Evolutionary conservation across 2,113 vertebrate species (phyloP).

Genomic region (Lanius ludovicianus): DNA sequence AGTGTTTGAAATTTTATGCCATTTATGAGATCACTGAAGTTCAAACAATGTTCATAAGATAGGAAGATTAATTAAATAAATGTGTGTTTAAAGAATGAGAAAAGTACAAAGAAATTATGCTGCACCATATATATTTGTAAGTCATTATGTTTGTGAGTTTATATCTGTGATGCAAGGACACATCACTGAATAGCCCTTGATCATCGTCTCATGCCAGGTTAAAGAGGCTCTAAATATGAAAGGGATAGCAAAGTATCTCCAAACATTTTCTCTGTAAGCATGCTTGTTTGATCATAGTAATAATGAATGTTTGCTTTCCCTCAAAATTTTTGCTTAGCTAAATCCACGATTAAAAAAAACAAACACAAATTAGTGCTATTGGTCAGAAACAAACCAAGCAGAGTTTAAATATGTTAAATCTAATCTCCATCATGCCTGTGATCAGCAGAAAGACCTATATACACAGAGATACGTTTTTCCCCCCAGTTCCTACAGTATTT

Average conservation of each 20-base stretch:
- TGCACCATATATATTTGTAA: not conserved
- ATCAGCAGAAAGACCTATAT: not conserved
- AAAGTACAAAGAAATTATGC: not conserved
- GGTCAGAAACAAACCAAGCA: not conserved
- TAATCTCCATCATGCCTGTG: not conserved
- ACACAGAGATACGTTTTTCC: accelerated
- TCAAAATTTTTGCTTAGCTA: not conserved
- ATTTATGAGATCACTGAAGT: not conserved
- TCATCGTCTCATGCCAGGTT: not conserved
- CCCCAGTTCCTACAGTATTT: not conserved
- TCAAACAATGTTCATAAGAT: not conserved
- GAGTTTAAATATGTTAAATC: not conserved
- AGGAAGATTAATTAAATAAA: not conserved
- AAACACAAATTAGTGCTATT: not conserved
- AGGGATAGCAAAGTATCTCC: not conserved
- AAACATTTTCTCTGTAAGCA: not conserved
- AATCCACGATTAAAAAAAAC: not conserved
- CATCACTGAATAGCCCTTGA: not conserved
- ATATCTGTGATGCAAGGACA: not conserved
- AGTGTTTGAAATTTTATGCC: not conserved
- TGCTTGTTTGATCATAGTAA: not conserved
- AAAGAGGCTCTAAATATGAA: not conserved
- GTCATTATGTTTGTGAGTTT: not conserved
- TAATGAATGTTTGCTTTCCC: not conserved
- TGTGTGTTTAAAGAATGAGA: not conserved